These are phyloP conservation scores for Anarsia innoxiella DNA, from an alignment of 2,888 invertebrate genomes.

Conservation along the genomic window DNA sequence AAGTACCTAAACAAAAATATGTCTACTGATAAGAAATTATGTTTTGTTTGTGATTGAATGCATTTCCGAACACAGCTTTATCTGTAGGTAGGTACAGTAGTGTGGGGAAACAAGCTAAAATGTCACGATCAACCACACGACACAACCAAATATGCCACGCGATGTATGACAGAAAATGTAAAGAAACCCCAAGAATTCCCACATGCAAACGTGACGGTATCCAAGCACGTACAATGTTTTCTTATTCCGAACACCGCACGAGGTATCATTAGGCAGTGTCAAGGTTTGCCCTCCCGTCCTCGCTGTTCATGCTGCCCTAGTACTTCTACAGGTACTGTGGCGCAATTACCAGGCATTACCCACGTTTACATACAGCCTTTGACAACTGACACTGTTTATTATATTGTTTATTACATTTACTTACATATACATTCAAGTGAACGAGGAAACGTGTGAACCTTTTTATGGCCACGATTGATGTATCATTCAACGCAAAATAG, in stretches of 20 bases:
- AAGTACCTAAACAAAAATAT: no score
- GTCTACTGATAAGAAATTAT: no score
- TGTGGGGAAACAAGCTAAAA: no score
- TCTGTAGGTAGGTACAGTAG: no score
- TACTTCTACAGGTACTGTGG: conserved; percentile 5
- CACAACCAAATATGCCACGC: no score
- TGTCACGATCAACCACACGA: no score
- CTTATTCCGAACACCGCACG: conserved; percentile 2
- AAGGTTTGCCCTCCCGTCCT: conserved; percentile 20
- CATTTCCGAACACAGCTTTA: no score
- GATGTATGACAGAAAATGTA: no score
- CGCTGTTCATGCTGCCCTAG: conserved; percentile 14
- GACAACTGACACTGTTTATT: conserved; percentile 1
- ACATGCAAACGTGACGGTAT: background rate
- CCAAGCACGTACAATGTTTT: background rate
- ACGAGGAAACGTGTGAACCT: background rate
- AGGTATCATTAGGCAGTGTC: conserved; percentile 21
- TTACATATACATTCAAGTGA: background rate
- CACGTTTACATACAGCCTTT: background rate
- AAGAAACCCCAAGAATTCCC: no score
- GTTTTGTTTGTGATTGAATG: no score
- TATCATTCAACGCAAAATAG: no score
- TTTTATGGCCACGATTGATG: no score
- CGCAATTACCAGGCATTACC: conserved; percentile 12
- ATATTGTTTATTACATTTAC: background rate